Base-by-base conservation (phyloP, 2,113 vertebrate species). In the Peromyscus leucopus region DNA sequence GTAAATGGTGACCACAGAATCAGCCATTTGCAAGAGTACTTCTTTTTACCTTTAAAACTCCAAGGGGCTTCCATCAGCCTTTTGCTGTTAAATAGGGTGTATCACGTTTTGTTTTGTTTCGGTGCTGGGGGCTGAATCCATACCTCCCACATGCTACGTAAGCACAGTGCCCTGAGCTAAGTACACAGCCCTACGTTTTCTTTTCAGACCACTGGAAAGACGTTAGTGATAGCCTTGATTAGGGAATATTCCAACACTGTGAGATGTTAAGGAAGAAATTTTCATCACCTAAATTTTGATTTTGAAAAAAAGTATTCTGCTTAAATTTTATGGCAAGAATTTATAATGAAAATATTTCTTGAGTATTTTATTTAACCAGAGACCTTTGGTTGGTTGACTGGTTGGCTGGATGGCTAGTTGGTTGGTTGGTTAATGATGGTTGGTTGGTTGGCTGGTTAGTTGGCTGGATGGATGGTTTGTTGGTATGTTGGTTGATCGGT, bases 1-100 rank as follows among this genome's bases (percentile, higher is more conserved):
- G 31, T 89, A 90, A 19, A n/a, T 67, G 69, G 79, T 39, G 55
- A 89, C 61, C 84, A 65, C 36, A 94, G 55, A 95, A 65, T 72
- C 72, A 95, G 33, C 72, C 57, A 22, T 78, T 89, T 94, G 13
- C 28, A 91, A 74, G 21, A 92, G 90, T 75, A 69, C 33, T 51
- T 89, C 55, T 90, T 67, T 92, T 91, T 31, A 90, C 92, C 83
- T 95, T 93, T 76, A 65, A 36, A 96, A 90, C 55, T 51, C 67
- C 72, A 84, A 71, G 91, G 8, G 19, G 78, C 90, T 96, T 74
- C 55, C 1, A 72, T 72, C 51, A 96, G 36, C 31, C 1, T 28
- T 74, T 94, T 55, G 89, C 39, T 86, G 67, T 85, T 75, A 76
- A 90, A 78, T 46, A 82, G 63, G 71, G 15, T 7, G 11, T 65